Evolutionary conservation across 2,113 vertebrate genomes (phyloP), one percentile per base, ranked within the genome.

Genomic region (Australoheros scitulus): DNA sequence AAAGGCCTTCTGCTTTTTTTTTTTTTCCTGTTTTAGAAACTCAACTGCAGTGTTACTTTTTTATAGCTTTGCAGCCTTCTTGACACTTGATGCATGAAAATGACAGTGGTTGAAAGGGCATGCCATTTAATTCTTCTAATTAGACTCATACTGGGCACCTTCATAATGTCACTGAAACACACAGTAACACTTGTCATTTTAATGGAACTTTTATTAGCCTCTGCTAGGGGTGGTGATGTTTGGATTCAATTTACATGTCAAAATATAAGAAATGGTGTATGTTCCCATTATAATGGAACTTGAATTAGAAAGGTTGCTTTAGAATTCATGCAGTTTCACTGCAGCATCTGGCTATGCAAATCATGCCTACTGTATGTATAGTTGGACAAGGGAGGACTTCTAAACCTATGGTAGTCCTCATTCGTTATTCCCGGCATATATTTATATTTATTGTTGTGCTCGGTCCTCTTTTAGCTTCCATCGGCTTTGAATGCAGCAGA

Each of bases 81-180:
- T 85, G 81, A 83, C 86, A 81, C 77, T 83, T 86, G 86, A 89
- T 84, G 78, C 65, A 88, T 89, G 77, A 43, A 90, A 77, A 90
- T 86, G 47, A 80, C 81, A 43, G 81, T 38, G 64, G 79, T 74
- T 90, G 11, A 92, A 92, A 90, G 89, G 81, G 76, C 77, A 82
- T 17, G 84, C 70, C 83, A 82, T 87, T 87, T 75, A 77, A 32
- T 81, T 82, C 52, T 50, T 43, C 68, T 83, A 88, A 86, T 86
- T 84, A 60, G 82, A 76, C 68, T 34, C 58, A 55, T 79, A 43
- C 76, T 59, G 78, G 79, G 81, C 58, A 68, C 78, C 57, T 72
- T 64, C 38, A 70, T 56, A 89, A 87, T 89, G 83, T 87, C 83
- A 87, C 58, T n/a, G 57, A 26, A 79, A 56, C 70, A 38, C 81